Evolutionary conservation across 2,113 vertebrate genomes (phyloP).

Genomic region (Nanorana parkeri): DNA sequence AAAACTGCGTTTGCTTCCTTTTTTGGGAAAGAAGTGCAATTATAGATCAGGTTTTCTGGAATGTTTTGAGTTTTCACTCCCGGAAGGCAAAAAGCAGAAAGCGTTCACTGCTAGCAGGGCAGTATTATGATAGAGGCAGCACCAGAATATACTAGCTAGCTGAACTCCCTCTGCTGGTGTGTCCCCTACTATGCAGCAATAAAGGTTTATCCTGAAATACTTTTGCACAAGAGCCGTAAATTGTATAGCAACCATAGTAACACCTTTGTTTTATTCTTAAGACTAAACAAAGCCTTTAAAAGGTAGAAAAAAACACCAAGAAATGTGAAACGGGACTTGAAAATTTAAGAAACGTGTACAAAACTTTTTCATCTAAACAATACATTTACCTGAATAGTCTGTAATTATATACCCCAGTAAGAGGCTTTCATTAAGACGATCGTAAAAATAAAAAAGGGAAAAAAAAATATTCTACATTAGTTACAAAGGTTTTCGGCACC

Average conservation of each 20-base stretch:
- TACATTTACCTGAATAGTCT: conserved; percentile 68
- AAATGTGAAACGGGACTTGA: conserved; percentile 65
- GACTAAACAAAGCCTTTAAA: conserved; percentile 7
- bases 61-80: conserved; percentile 12
- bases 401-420: conserved; percentile 64
- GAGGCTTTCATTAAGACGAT: conserved; percentile 65
- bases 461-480: conserved; percentile 65
- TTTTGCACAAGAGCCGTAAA: background rate
- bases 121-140: background rate
- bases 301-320: conserved; percentile 69
- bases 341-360: conserved; percentile 71
- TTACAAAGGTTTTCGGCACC: conserved; percentile 64
- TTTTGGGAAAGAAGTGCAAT: conserved; percentile 14
- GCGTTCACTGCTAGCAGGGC: background rate
- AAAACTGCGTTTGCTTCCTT: conserved; percentile 63
- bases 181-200: conserved; percentile 12
- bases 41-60: conserved; percentile 23
- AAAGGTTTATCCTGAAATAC: background rate
- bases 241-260: background rate
- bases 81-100: background rate
- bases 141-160: conserved; percentile 13
- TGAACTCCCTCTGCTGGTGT: background rate
- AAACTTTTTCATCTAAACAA: conserved; percentile 61
- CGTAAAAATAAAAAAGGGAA: conserved; percentile 54
- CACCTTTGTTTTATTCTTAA: background rate